Evolutionary conservation across 1,140 invertebrate genomes (phyloP).

Genomic region (Drosophila sturtevanti): DNA sequence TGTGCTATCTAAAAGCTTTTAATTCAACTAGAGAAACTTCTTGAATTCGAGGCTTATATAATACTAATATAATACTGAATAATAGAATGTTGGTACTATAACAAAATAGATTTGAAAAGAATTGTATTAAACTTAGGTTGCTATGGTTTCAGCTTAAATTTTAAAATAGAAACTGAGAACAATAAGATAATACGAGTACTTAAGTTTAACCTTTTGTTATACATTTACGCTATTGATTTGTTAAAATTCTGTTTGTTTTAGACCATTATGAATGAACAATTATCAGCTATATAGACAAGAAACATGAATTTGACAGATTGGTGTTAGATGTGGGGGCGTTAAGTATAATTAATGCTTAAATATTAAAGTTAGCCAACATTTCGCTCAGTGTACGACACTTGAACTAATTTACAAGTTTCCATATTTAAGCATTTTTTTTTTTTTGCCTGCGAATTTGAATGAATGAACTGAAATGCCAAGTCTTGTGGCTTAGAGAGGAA

Average conservation of each 20-base stretch:
- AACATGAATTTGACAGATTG: constrained; percentile 52
- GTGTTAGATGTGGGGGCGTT: constrained; percentile 22
- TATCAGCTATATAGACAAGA: constrained; percentile 54
- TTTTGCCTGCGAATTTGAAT: constrained; percentile 67
- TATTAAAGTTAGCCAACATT: constrained; percentile 39
- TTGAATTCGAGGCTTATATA: no score
- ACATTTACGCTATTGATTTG: constrained; percentile 12
- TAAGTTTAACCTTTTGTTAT: not conserved
- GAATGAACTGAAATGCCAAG: constrained; percentile 26
- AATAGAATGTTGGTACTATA: no score
- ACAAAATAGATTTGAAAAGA: no score
- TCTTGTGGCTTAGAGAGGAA: not conserved
- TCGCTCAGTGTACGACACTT: constrained; percentile 70
- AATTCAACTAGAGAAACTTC: no score
- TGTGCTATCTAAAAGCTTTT: no score
- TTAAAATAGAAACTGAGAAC: no score
- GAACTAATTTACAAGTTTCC: constrained; percentile 49
- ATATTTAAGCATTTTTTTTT: constrained; percentile 77
- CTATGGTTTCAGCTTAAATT: no score
- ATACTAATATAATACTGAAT: no score
- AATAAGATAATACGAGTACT: no score
- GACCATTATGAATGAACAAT: constrained; percentile 62
- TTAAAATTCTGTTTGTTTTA: constrained; percentile 21
- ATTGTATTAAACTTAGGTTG: no score
- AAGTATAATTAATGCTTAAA: constrained; percentile 74